phyloP scores from a whole-genome alignment of 1,140 invertebrate genomes.

The Pseudoatta argentina region DNA sequence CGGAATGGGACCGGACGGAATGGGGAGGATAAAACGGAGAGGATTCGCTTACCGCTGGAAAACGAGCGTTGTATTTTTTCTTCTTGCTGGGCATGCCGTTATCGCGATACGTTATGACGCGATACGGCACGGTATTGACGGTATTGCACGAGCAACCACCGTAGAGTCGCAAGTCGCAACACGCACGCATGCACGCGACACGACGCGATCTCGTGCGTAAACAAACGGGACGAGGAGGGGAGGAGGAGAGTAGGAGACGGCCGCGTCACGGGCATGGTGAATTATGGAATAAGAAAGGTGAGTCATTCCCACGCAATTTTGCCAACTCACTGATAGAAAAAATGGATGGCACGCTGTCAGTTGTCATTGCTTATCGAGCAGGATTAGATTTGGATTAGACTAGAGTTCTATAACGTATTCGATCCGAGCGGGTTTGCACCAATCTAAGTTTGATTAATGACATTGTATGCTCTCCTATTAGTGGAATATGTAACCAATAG shows the following conservation, averaged over 20 bases:
- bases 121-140: background rate
- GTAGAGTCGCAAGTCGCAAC: background rate
- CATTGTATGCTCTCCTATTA: too few relatives aligned
- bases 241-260: background rate
- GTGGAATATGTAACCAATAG: too few relatives aligned
- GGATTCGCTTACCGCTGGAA: constrained; percentile 94
- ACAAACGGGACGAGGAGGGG: constrained; percentile 37
- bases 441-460: too few relatives aligned
- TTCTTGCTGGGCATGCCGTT: constrained; percentile 96
- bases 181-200: constrained; percentile 17
- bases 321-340: too few relatives aligned
- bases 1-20: background rate
- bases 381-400: too few relatives aligned
- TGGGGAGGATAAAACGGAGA: background rate
- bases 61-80: constrained; percentile 98
- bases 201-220: constrained; percentile 26
- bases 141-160: constrained; percentile 1
- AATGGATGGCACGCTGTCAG: too few relatives aligned
- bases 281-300: too few relatives aligned
- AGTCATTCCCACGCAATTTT: too few relatives aligned
- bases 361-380: too few relatives aligned
- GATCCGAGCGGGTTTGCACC: too few relatives aligned
- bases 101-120: background rate
- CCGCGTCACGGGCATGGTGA: too few relatives aligned
- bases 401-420: too few relatives aligned